phyloP scores from a whole-genome alignment of 2,113 vertebrate species.

The Hemichromis elongatus region DNA sequence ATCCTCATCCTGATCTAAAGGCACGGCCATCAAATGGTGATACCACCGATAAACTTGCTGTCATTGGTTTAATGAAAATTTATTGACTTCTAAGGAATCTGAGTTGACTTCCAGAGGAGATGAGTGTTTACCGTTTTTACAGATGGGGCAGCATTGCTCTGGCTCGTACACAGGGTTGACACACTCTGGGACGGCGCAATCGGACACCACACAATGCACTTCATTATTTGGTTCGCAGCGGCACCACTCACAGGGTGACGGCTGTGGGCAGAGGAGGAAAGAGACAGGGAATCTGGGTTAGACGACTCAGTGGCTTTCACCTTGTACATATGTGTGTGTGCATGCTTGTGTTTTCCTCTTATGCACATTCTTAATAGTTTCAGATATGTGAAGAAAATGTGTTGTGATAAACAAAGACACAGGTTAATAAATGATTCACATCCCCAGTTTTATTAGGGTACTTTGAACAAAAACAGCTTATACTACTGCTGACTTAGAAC shows the following conservation, averaged over 20 bases:
- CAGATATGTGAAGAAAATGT: neutral
- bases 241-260: conserved; percentile 93
- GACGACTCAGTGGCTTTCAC: conserved; percentile 27
- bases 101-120: neutral
- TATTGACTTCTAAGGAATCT: conserved; percentile 27
- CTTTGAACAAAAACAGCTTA: conserved; percentile 6
- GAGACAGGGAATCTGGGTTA: conserved; percentile 51
- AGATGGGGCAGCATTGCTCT: conserved; percentile 98
- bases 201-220: conserved; percentile 99
- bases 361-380: neutral
- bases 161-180: conserved; percentile 99
- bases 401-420: neutral
- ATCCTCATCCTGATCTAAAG: conserved; percentile 40
- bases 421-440: conserved; percentile 33
- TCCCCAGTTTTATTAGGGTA: neutral
- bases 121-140: conserved; percentile 95
- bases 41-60: conserved; percentile 30
- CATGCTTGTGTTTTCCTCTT: neutral
- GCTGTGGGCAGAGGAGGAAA: conserved; percentile 59
- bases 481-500: neutral
- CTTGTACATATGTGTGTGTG: neutral
- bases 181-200: conserved; percentile 97
- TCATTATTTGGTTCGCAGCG: conserved; percentile 99
- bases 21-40: conserved; percentile 30
- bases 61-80: conserved; percentile 45